Conservation (phyloP, 2,888 invertebrate genomes). For the Trypoxylon attenuatum region DNA sequence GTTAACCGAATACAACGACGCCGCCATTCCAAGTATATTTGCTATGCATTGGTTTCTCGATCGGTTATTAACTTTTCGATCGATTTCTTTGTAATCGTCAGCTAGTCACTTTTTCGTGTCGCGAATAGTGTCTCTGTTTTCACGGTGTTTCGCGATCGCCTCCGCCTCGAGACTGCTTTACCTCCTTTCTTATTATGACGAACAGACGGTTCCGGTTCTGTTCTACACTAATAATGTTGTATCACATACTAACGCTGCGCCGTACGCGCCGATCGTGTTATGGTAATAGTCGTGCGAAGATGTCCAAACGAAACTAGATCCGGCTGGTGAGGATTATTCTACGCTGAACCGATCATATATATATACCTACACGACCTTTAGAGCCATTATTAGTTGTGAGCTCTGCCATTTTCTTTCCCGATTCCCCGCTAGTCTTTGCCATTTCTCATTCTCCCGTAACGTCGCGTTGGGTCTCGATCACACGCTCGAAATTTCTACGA, state of each 20-base stretch:
- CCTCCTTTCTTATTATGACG: no score
- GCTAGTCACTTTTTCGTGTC: not conserved
- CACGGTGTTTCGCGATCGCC: not conserved
- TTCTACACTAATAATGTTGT: not conserved
- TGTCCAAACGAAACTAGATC: no score
- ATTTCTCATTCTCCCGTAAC: no score
- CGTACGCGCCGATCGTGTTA: not conserved
- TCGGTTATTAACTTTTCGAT: slow-evolving; percentile 20
- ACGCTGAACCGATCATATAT: no score
- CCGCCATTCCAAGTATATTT: slow-evolving; percentile 8
- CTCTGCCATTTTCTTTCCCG: no score
- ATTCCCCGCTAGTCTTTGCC: no score
- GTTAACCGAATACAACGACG: slow-evolving; percentile 31
- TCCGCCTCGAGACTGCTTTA: not conserved
- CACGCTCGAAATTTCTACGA: no score
- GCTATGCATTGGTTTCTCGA: slow-evolving; percentile 34
- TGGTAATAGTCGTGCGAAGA: not conserved
- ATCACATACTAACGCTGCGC: no score
- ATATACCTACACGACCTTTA: no score
- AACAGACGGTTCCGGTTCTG: not conserved
- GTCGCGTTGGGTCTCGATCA: no score
- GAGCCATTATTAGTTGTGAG: no score
- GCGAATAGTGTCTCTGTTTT: not conserved
- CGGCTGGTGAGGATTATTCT: no score
- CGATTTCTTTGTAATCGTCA: slow-evolving; percentile 10